Evolutionary conservation across 2,888 invertebrate genomes (phyloP).

Genomic region (Tenodera sinensis): DNA sequence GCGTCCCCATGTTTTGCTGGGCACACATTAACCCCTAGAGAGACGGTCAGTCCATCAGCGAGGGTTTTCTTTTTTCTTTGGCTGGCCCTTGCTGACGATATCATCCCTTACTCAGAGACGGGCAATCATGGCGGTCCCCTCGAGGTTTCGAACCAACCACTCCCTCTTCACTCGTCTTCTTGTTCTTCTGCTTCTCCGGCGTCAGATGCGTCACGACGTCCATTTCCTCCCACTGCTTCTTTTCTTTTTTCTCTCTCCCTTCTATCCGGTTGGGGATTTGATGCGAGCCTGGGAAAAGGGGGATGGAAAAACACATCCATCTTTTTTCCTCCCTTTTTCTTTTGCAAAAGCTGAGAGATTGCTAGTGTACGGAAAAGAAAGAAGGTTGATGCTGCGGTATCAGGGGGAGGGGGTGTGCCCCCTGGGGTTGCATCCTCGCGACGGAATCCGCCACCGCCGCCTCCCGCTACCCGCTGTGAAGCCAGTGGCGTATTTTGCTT

Average conservation of each 20-base stretch:
- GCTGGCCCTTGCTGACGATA: background rate
- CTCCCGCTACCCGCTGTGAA: slow-evolving; percentile 3
- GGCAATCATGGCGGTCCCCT: slow-evolving; percentile 22
- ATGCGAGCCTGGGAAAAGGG: slow-evolving; percentile 5
- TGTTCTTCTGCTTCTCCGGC: slow-evolving; percentile 13
- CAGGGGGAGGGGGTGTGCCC: slow-evolving; percentile 25
- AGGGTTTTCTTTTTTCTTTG: background rate
- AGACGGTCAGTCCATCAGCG: background rate
- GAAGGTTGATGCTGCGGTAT: slow-evolving; percentile 23
- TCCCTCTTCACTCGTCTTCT: slow-evolving; percentile 6
- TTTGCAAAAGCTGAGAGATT: slow-evolving; percentile 24
- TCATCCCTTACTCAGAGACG: background rate
- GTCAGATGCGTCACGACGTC: slow-evolving; percentile 24
- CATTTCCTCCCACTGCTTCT: background rate
- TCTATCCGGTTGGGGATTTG: slow-evolving; percentile 24
- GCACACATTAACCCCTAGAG: background rate
- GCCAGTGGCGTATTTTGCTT: slow-evolving; percentile 20
- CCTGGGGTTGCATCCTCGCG: slow-evolving; percentile 8
- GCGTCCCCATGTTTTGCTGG: background rate
- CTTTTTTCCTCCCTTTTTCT: slow-evolving; percentile 21
- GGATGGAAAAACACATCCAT: slow-evolving; percentile 28
- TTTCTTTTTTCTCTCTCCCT: slow-evolving; percentile 13
- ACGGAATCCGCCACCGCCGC: background rate
- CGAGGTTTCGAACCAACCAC: slow-evolving; percentile 1
- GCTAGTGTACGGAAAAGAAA: slow-evolving; percentile 18